Percentiles rank a stretch among this genome's conserved stretches.
Conservation (phyloP, 2,888 invertebrate species). For the Pantelozetes paolii region DNA sequence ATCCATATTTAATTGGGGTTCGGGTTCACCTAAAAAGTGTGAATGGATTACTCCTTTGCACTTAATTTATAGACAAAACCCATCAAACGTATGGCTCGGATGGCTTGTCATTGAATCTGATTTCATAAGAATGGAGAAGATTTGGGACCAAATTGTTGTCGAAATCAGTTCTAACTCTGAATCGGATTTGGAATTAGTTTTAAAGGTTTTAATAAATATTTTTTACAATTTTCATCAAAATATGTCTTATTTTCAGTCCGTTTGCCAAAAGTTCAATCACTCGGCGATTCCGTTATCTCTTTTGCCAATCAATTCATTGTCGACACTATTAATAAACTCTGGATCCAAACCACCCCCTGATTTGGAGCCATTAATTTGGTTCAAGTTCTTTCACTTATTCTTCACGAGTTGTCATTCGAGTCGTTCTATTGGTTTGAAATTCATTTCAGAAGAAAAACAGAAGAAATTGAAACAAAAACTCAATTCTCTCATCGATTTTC, state of each 20-base stretch:
- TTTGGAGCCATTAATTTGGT: conserved; percentile 42
- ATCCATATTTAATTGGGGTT: conserved; percentile 14
- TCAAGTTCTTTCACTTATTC: conserved; percentile 42
- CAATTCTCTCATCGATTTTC: conserved; percentile 40
- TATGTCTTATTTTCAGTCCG: conserved; percentile 2
- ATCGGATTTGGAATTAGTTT: conserved; percentile 11
- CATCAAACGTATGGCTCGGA: conserved; percentile 36
- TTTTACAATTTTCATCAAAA: neutral
- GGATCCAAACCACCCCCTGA: conserved; percentile 25
- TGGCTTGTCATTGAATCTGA: conserved; percentile 41
- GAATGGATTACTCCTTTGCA: conserved; percentile 43
- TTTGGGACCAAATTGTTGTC: conserved; percentile 43
- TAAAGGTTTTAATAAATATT: conserved; percentile 4
- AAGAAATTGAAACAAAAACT: conserved; percentile 38
- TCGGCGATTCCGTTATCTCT: conserved; percentile 37
- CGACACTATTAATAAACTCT: conserved; percentile 22
- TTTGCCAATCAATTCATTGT: conserved; percentile 43
- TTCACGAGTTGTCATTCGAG: conserved; percentile 38
- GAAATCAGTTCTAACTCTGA: conserved; percentile 38
- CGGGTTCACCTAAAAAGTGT: conserved; percentile 1
- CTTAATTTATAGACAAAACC: conserved; percentile 32
- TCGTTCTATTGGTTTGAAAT: conserved; percentile 39
- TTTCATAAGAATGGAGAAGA: conserved; percentile 29
- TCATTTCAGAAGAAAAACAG: conserved; percentile 15
- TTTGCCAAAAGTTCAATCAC: conserved; percentile 32